A percentile compares a stretch with the other conserved stretches of the same genome.
Conservation (phyloP, 1,140 invertebrate genomes). For the Zaprionus gabonicus region DNA sequence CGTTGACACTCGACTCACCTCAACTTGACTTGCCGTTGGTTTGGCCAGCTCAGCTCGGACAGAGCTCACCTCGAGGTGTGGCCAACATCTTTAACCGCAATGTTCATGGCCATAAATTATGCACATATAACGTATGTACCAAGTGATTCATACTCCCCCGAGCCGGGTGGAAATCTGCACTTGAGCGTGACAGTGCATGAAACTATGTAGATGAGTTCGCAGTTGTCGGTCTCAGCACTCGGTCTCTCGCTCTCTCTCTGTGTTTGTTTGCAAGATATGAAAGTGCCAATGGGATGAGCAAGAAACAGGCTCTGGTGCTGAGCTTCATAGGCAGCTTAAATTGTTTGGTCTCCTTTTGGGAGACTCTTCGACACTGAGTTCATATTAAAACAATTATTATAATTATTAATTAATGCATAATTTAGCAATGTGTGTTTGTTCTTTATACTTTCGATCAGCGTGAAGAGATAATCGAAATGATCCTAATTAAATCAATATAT, state of each 20-base stretch:
- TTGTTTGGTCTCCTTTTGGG: background rate
- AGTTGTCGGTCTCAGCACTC: too few relatives aligned
- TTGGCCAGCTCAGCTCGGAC: background rate
- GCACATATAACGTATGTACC: constrained; percentile 2
- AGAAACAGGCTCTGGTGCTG: background rate
- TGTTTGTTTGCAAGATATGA: background rate
- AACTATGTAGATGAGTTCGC: background rate
- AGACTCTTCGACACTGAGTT: background rate
- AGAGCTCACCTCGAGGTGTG: background rate
- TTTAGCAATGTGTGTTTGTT: too few relatives aligned
- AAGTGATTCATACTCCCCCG: background rate
- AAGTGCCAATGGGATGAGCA: background rate
- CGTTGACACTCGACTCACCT: constrained; percentile 10
- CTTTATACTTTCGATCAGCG: too few relatives aligned
- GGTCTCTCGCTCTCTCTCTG: background rate
- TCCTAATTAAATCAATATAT: too few relatives aligned
- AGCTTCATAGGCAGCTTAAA: background rate
- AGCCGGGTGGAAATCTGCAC: background rate
- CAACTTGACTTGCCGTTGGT: background rate
- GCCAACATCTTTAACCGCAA: constrained; percentile 7
- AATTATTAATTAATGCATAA: too few relatives aligned
- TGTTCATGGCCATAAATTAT: constrained; percentile 3
- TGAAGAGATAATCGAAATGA: too few relatives aligned
- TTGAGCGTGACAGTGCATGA: constrained; percentile 3
- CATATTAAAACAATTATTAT: too few relatives aligned